Base-by-base conservation (phyloP, 2,888 invertebrate genomes). In the Philereme transversata region DNA sequence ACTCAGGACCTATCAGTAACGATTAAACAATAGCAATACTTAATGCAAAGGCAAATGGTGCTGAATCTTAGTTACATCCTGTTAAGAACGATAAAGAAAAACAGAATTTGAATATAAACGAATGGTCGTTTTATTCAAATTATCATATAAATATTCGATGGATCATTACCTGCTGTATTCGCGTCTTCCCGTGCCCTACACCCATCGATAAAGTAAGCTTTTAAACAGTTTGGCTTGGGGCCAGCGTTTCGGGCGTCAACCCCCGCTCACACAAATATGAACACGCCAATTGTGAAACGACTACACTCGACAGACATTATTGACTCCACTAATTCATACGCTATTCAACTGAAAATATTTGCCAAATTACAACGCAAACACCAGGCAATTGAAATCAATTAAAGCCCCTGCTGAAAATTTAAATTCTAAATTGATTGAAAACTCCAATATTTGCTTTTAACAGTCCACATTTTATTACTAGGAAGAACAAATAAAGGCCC, bases 221-320 rank as follows among this genome's bases (percentile, higher is more conserved):
- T 81, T 79, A 82, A 83, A 82, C 82, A 82, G 82, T 72, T 82
- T 87, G 88, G 87, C 86, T 64, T 44, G 9, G 33, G 57, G 86
- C 89, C 89, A 88, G 65, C 62, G 74, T 67, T 77, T 79, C 84
- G 86, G 83, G 74, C 86, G 85, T 82, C 87, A 85, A 86, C 86
- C 86, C 83, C 76, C 73, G 63, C 63, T 51, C 71, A 71, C 73
- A 76, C 72, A 65, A 70, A 60, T 68, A 73, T 62, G 62, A 70
- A 73, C 73, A 73, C 72, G 73, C 72, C 76, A 74, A 75, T 74
- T 74, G 64, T 60, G 41, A 55, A 59, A 60, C 49, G 40, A 45
- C 62, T 59, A 62, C 65, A 55, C 51, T 64, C 63, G 57, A 47
- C 60, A 60, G 50, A 46, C 66, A 55, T 63, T 62, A 65, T 68